Percentiles rank a stretch among this genome's conserved stretches.
Conservation (phyloP, 1,140 invertebrate genomes). For the Heliothis virescens region DNA sequence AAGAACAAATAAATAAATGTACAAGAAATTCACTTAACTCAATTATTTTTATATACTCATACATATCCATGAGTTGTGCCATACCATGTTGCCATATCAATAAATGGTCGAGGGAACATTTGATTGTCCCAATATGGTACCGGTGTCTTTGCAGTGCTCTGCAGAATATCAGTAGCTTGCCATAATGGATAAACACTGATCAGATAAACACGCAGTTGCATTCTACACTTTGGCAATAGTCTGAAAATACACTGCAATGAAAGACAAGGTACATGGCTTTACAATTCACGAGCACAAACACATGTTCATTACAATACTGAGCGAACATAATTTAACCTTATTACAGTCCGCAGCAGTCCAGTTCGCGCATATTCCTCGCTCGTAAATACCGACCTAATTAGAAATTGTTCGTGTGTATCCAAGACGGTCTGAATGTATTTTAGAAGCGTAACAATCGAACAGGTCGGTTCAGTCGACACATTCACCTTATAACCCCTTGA, state of each 20-base stretch:
- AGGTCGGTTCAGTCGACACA: constrained; percentile 60
- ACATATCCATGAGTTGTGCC: too few relatives aligned
- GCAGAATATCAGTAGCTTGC: constrained; percentile 13
- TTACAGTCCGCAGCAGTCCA: background rate
- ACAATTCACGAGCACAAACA: constrained; percentile 16
- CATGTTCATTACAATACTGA: constrained; percentile 19
- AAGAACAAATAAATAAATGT: too few relatives aligned
- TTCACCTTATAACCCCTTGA: constrained; percentile 82
- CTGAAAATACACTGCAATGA: constrained; percentile 23
- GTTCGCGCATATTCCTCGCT: background rate
- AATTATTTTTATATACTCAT: too few relatives aligned
- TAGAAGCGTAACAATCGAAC: constrained; percentile 49
- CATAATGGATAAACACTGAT: constrained; percentile 29
- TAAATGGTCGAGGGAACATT: too few relatives aligned
- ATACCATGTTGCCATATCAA: too few relatives aligned
- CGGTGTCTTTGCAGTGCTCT: background rate
- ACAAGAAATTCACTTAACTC: too few relatives aligned
- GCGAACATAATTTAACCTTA: constrained; percentile 24
- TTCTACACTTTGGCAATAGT: constrained; percentile 15
- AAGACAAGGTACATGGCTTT: constrained; percentile 18
- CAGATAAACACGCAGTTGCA: constrained; percentile 24
- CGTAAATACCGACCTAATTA: constrained; percentile 29
- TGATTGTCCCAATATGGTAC: background rate
- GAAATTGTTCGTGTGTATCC: constrained; percentile 22
- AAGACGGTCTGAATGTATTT: constrained; percentile 25